phyloP scores from a whole-genome alignment of 92 coral and sea anemone genomes.

The Siderastrea radians region DNA sequence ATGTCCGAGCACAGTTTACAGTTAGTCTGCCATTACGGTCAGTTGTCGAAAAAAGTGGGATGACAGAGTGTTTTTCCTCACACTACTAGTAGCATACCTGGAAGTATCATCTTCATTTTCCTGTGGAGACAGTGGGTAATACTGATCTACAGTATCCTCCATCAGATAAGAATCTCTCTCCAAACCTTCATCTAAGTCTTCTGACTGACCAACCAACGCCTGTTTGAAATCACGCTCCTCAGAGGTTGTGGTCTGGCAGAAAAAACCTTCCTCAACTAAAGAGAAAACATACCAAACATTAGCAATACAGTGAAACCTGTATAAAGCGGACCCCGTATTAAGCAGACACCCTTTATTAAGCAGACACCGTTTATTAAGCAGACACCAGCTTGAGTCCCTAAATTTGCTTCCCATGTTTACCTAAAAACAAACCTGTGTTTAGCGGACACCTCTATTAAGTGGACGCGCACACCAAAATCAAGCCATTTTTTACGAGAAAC shows the following conservation, averaged over 20 bases:
- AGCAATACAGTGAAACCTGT: no score
- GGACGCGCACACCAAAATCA: no score
- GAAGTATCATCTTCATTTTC: constrained; percentile 24
- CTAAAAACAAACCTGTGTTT: no score
- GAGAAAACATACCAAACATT: background rate
- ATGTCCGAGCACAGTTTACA: no score
- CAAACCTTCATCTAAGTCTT: background rate
- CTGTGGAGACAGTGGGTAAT: background rate
- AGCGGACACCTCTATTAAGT: no score
- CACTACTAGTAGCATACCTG: background rate
- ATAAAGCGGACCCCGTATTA: no score
- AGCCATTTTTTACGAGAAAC: no score
- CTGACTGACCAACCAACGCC: background rate
- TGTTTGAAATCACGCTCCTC: constrained; percentile 59
- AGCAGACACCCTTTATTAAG: no score
- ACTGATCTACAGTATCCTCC: constrained; percentile 15
- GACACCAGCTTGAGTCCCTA: no score
- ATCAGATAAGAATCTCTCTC: background rate
- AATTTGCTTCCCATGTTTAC: no score
- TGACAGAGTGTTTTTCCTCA: background rate
- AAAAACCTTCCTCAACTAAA: constrained; percentile 53
- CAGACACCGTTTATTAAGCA: no score
- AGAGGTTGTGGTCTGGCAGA: constrained; percentile 69
- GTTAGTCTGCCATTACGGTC: no score
- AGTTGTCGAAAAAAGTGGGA: background rate